These are phyloP conservation scores for Gymnodraco acuticeps DNA, from an alignment of 2,797 vertebrate species.

Conservation along the genomic window DNA sequence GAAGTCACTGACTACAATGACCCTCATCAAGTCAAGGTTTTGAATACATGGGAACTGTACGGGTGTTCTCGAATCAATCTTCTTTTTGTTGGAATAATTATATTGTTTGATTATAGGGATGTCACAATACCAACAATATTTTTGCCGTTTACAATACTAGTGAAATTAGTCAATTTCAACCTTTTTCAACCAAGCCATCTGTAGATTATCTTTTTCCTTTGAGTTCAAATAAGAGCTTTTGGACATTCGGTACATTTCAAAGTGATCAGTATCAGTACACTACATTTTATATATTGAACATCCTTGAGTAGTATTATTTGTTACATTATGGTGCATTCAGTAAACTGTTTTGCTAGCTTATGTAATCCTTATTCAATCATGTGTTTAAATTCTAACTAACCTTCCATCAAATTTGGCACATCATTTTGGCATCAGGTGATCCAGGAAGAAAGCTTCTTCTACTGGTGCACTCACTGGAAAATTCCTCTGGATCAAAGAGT, in stretches of 20 bases:
- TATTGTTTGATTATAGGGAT: neutral
- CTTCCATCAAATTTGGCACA: neutral
- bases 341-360: neutral
- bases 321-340: neutral
- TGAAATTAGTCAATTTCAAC: too few relatives aligned
- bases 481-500: conserved; percentile 1
- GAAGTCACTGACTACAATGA: too few relatives aligned
- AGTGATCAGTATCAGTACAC: neutral
- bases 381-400: neutral
- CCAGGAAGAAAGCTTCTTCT: neutral
- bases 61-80: neutral
- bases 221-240: too few relatives aligned
- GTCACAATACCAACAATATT: too few relatives aligned
- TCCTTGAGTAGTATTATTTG: neutral
- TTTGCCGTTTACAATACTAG: too few relatives aligned
- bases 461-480: conserved; percentile 2
- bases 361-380: neutral
- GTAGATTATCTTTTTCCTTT: too few relatives aligned
- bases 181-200: too few relatives aligned
- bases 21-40: too few relatives aligned
- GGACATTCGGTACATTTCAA: neutral
- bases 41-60: neutral
- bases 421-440: neutral
- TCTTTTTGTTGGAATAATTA: neutral
- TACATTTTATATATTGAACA: neutral